These are phyloP conservation scores for Aplodontia rufa DNA, from an alignment of 2,113 vertebrate species.

Conservation along the genomic window DNA sequence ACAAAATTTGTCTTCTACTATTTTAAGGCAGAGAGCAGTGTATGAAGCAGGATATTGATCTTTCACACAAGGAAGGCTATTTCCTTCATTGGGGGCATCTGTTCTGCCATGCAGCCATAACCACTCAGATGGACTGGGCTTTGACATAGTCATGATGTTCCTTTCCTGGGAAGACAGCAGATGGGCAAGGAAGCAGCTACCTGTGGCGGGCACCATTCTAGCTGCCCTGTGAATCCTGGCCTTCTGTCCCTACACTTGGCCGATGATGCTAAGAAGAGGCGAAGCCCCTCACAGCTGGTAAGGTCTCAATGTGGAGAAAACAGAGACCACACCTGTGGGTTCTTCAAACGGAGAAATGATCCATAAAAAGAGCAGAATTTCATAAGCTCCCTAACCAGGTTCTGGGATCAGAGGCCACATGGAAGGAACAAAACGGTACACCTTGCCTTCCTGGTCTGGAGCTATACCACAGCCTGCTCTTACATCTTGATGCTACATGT, in stretches of 20 bases:
- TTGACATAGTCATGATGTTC: fast-evolving
- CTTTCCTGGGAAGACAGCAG: neutral
- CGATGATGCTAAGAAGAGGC: neutral
- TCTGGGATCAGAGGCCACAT: fast-evolving
- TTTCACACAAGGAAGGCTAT: neutral
- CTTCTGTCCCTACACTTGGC: neutral
- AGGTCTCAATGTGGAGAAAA: neutral
- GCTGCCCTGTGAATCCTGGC: neutral
- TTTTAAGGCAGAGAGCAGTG: constrained; percentile 30
- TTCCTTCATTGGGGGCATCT: neutral
- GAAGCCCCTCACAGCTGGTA: too few species aligned
- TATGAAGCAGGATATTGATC: neutral
- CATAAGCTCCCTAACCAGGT: fast-evolving
- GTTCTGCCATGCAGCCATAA: fast-evolving
- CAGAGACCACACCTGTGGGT: neutral
- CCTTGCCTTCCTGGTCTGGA: neutral
- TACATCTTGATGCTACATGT: neutral
- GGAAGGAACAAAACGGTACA: neutral
- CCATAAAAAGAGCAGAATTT: neutral
- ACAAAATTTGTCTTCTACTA: constrained; percentile 35
- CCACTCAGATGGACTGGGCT: too few species aligned
- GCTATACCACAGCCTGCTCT: neutral
- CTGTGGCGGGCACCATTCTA: too few species aligned
- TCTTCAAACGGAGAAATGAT: neutral
- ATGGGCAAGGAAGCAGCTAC: neutral